These are phyloP conservation scores for Sinocyclocheilus anshuiensis DNA, from an alignment of 2,113 vertebrate genomes.

Conservation along the genomic window DNA sequence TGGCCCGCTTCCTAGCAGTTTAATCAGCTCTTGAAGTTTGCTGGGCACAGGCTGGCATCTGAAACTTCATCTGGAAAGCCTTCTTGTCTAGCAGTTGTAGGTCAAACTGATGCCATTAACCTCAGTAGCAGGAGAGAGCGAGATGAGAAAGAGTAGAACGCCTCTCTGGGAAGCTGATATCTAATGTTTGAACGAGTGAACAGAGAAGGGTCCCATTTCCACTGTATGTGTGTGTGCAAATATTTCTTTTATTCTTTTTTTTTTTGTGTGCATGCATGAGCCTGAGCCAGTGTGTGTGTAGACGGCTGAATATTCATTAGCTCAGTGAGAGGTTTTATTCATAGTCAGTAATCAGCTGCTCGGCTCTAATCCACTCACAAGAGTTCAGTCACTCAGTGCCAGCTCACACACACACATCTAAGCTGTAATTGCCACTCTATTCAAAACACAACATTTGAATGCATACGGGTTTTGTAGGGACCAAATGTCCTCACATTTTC, in stretches of 20 bases:
- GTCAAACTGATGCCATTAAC: slow-evolving; percentile 19
- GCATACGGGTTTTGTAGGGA: background rate
- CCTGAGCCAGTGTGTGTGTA: slow-evolving; percentile 21
- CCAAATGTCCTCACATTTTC: background rate
- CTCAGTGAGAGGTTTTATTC: slow-evolving; percentile 28
- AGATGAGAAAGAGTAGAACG: background rate
- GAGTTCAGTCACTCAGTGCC: slow-evolving; percentile 8
- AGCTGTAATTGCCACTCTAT: background rate
- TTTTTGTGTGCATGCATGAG: background rate
- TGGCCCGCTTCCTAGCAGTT: slow-evolving; percentile 6
- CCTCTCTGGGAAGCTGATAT: slow-evolving; percentile 6
- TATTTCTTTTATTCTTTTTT: background rate
- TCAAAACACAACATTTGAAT: background rate
- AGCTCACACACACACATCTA: background rate
- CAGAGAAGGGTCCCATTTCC: background rate
- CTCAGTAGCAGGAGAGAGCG: slow-evolving; percentile 1
- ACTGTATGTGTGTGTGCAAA: background rate
- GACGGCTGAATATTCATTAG: slow-evolving; percentile 39
- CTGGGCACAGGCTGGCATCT: slow-evolving; percentile 4
- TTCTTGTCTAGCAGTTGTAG: background rate
- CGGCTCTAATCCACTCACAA: slow-evolving; percentile 37
- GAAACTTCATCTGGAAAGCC: background rate
- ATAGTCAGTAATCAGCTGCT: slow-evolving; percentile 43
- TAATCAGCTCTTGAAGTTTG: slow-evolving; percentile 14
- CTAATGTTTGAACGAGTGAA: background rate